Percentiles rank a stretch among this genome's conserved stretches.
Evolutionary conservation across 2,113 vertebrate species (phyloP).

Genomic region (Tragelaphus imberbis): DNA sequence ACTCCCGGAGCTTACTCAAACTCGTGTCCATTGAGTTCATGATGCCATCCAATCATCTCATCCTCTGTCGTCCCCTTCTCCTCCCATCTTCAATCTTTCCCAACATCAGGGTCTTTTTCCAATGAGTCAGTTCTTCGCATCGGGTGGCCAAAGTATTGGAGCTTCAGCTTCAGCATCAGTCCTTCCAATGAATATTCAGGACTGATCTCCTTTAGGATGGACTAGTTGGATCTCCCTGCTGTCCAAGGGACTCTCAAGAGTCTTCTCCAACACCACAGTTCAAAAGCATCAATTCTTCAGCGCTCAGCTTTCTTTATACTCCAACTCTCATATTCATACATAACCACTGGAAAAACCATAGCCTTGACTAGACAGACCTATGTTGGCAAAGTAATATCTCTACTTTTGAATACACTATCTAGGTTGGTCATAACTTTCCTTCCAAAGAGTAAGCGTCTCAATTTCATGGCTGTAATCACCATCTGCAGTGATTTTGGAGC

Average conservation of each 20-base stretch:
- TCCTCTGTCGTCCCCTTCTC: not conserved
- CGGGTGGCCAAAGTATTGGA: not conserved
- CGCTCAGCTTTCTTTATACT: not conserved
- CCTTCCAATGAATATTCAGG: not conserved
- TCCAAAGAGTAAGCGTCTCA: not conserved
- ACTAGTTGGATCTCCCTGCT: not conserved
- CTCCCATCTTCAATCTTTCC: not conserved
- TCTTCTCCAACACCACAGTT: not conserved
- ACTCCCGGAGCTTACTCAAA: not conserved
- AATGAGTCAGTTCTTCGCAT: accelerated
- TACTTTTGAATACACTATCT: not conserved
- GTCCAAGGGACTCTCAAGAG: not conserved
- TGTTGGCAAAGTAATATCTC: not conserved
- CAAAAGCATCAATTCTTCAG: not conserved
- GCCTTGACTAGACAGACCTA: not conserved
- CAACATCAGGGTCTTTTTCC: not conserved
- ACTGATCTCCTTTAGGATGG: not conserved
- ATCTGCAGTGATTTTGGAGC: not conserved
- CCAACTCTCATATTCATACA: not conserved
- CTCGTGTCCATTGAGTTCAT: not conserved
- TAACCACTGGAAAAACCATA: not conserved
- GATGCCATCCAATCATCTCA: not conserved
- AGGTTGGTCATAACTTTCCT: not conserved
- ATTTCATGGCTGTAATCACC: not conserved
- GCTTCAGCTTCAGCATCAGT: not conserved